Conservation (phyloP, 2,113 vertebrate genomes). For the Toxostoma redivivum region DNA sequence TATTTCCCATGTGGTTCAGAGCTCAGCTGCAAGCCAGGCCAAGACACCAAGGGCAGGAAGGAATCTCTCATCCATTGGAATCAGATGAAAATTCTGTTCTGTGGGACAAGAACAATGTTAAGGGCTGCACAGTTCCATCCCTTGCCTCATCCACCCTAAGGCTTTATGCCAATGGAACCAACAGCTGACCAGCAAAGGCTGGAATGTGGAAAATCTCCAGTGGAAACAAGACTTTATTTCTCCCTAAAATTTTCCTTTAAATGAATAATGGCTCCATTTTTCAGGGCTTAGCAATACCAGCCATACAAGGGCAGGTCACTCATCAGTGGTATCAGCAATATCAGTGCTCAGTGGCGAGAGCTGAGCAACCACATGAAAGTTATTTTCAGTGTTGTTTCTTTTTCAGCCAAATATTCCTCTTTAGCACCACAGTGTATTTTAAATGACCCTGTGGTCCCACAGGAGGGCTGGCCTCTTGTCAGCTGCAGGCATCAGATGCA, state of each 20-base stretch:
- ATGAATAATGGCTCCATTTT: not conserved
- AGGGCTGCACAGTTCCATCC: not conserved
- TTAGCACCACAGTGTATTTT: not conserved
- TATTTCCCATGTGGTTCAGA: not conserved
- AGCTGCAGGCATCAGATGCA: constrained; percentile 59
- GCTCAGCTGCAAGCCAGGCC: not conserved
- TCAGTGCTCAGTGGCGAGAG: not conserved
- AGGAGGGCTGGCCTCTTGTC: not conserved
- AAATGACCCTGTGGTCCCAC: not conserved
- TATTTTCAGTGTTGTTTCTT: not conserved
- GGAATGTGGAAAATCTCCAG: not conserved
- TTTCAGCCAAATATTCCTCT: not conserved
- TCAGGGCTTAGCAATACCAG: not conserved
- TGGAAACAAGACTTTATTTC: not conserved
- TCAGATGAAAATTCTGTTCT: not conserved
- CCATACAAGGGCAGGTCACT: not conserved
- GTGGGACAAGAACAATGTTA: not conserved
- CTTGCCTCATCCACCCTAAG: not conserved
- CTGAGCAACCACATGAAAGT: not conserved
- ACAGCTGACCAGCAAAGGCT: not conserved
- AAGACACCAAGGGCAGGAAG: not conserved
- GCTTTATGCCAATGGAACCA: not conserved
- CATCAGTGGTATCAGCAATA: not conserved
- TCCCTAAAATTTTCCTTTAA: not conserved
- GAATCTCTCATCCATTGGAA: not conserved